A percentile compares a stretch with the other conserved stretches of the same genome.
Conservation (phyloP, 1,140 invertebrate species). For the Drusus annulatus region DNA sequence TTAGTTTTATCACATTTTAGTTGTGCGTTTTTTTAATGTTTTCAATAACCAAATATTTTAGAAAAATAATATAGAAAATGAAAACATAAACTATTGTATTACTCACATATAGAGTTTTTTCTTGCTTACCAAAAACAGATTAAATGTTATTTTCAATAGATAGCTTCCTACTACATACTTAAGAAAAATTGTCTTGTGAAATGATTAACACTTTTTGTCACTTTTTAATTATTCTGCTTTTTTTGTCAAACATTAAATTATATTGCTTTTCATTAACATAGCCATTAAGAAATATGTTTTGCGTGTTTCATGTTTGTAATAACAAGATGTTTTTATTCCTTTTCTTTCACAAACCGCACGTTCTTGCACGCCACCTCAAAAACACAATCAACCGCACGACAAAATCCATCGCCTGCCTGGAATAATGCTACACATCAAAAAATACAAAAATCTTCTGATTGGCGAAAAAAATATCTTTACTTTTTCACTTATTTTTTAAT, state of each 20-base stretch:
- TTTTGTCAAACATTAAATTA: background rate
- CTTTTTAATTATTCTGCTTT: background rate
- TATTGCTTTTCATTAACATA: background rate
- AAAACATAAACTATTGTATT: no score
- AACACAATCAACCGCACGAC: slow-evolving; percentile 32
- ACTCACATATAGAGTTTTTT: no score
- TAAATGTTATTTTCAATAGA: background rate
- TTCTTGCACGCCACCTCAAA: slow-evolving; percentile 37
- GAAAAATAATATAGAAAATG: no score
- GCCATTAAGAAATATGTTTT: slow-evolving; percentile 56
- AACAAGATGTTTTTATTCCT: slow-evolving; percentile 46
- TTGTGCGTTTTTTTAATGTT: no score
- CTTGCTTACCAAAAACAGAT: no score
- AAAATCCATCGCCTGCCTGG: slow-evolving; percentile 10
- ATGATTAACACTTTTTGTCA: no score
- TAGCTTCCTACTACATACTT: no score
- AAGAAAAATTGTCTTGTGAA: no score
- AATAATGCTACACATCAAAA: slow-evolving; percentile 2
- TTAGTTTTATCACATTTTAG: no score
- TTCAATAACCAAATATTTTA: no score
- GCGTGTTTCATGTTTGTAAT: slow-evolving; percentile 44
- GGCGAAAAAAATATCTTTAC: background rate
- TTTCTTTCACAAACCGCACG: slow-evolving; percentile 45
- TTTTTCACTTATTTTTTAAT: background rate
- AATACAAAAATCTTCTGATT: slow-evolving; percentile 27